Base-by-base conservation (phyloP, 1,140 invertebrate species). In the Drosophila busckii region DNA sequence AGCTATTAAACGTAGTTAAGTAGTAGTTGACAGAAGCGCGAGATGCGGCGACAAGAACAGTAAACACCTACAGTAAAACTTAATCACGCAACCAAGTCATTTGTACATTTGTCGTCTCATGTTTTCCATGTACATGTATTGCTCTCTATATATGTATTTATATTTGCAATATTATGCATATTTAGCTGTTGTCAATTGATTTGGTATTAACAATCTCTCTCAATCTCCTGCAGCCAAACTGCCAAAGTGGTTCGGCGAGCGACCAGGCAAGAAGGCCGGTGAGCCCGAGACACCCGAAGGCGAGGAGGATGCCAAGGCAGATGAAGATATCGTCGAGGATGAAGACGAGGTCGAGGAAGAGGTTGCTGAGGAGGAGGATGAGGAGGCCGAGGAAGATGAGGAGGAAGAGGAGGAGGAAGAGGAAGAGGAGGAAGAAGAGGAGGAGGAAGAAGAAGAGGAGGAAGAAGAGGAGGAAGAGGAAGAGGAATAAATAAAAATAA, bases 181-280 rank as follows among this genome's bases (percentile, higher is more conserved):
- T n/a, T n/a, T n/a, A n/a, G n/a, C n/a, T n/a, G n/a, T n/a, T n/a
- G n/a, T n/a, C n/a, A n/a, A n/a, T n/a, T n/a, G n/a, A n/a, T n/a
- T n/a, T n/a, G n/a, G n/a, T n/a, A n/a, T n/a, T n/a, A 55, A 54
- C 20, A 50, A 35, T 52, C 50, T 58, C 54, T n/a, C n/a, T 58
- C 50, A 41, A 56, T 60, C 58, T 61, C 55, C 34, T 84, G 87
- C 84, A 96, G 95, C 94, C 90, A 93, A 93, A 90, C 90, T 96
- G 88, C 95, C 95, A 69, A 97, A 96, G 88, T 97, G 95, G 94
- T 96, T 96, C 91, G 95, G 95, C 82, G 95, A 96, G 89, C 91
- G 95, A 89, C 95, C 95, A 56, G 95, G 95, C 90, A 96, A 96
- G 89, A 96, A 96, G 90, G 89, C 92, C 86, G 94, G 93, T 58